Percentiles rank a stretch among this genome's conserved stretches.
Evolutionary conservation across 2,113 vertebrate genomes (phyloP).

Genomic region (Proterorhinus semilunaris): DNA sequence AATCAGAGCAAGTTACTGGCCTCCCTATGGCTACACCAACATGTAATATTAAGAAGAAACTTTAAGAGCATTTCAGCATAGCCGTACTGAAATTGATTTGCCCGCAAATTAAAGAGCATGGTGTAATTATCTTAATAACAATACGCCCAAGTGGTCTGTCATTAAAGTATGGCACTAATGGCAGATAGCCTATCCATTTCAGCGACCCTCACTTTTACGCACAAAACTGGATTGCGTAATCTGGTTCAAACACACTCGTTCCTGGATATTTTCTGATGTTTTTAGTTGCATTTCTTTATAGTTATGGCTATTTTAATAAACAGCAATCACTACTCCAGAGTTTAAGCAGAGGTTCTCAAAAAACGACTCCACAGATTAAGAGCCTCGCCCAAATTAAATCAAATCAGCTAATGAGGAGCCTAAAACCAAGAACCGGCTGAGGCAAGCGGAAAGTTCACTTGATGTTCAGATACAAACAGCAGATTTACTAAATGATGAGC

Average conservation of each 20-base stretch:
- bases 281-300: constrained; percentile 72
- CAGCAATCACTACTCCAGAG: constrained; percentile 39
- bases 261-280: constrained; percentile 59
- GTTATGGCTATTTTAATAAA: constrained; percentile 50
- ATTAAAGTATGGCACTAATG: constrained; percentile 15
- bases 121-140: constrained; percentile 33
- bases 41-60: background rate
- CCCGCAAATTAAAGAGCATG: constrained; percentile 28
- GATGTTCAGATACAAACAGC: constrained; percentile 11
- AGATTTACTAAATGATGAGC: constrained; percentile 26
- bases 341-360: background rate
- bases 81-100: constrained; percentile 2
- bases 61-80: background rate
- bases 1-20: too few relatives aligned
- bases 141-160: constrained; percentile 18
- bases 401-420: constrained; percentile 44
- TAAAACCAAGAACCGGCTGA: constrained; percentile 60
- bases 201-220: constrained; percentile 25
- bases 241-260: constrained; percentile 42
- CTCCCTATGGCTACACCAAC: background rate
- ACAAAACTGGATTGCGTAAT: constrained; percentile 31
- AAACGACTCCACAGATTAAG: constrained; percentile 13
- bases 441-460: constrained; percentile 66
- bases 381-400: constrained; percentile 45
- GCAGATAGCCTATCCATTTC: background rate